A percentile compares a stretch with the other conserved stretches of the same genome.
Conservation (phyloP, 2,113 vertebrate species). For the Lophotis ruficrista region DNA sequence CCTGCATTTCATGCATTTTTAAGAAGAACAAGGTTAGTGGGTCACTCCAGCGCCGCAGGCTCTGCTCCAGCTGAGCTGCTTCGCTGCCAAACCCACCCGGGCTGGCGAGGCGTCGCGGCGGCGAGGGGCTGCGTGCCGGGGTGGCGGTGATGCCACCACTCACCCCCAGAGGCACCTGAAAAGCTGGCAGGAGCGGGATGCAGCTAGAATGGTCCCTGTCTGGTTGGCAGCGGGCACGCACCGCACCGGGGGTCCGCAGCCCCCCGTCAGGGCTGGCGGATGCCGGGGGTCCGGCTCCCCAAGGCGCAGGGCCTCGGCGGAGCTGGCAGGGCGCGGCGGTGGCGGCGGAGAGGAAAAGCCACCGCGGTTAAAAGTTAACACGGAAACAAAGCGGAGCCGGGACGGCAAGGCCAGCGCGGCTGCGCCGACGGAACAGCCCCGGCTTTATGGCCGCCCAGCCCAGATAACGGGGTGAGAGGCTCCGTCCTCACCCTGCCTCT, state of each 20-base stretch:
- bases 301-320: rapidly evolving
- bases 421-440: background rate
- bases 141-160: too few species aligned
- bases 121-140: too few species aligned
- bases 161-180: rapidly evolving
- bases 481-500: background rate
- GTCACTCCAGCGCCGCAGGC: conserved; percentile 50
- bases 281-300: background rate
- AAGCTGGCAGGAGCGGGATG: background rate
- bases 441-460: background rate
- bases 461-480: background rate
- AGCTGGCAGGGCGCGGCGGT: background rate
- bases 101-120: background rate
- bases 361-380: background rate
- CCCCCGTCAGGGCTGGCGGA: rapidly evolving
- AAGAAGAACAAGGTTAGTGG: conserved; percentile 65
- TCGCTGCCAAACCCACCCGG: conserved; percentile 2
- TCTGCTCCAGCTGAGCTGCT: conserved; percentile 40
- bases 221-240: rapidly evolving
- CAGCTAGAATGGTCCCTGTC: rapidly evolving
- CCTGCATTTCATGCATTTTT: conserved; percentile 63
- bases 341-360: background rate
- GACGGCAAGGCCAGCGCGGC: background rate
- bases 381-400: background rate
- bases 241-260: background rate